These are phyloP conservation scores for Dryoscopus gambensis DNA, from an alignment of 2,113 vertebrate genomes.

Conservation along the genomic window DNA sequence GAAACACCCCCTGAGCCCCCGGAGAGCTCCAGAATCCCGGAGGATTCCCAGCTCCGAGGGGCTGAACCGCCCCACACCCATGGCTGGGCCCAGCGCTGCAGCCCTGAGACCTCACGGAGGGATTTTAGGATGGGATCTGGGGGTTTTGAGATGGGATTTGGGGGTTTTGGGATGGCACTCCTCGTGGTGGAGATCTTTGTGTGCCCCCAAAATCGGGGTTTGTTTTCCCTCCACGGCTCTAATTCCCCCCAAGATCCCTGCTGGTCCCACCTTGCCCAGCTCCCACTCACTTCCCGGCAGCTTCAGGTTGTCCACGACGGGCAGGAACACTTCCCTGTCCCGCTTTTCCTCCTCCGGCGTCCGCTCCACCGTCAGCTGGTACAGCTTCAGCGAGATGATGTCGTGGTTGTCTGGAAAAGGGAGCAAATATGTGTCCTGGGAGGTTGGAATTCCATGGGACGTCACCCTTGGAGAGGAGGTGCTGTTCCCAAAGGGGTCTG, in stretches of 20 bases:
- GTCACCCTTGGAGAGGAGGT: background rate
- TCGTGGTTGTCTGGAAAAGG: constrained; percentile 88
- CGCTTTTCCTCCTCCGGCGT: constrained; percentile 82
- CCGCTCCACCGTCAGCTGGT: constrained; percentile 87
- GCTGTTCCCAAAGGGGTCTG: too few species aligned
- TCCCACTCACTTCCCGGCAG: constrained; percentile 76
- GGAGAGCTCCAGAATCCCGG: background rate
- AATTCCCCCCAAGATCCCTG: background rate
- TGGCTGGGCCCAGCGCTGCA: accelerated
- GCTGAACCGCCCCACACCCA: background rate
- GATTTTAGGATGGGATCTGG: background rate
- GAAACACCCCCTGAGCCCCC: background rate
- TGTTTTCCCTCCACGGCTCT: background rate
- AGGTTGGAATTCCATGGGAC: accelerated
- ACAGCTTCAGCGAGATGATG: constrained; percentile 91
- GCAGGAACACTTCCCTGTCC: constrained; percentile 84
- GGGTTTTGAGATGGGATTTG: background rate
- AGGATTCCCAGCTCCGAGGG: too few species aligned
- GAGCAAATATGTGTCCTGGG: background rate
- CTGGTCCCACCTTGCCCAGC: background rate
- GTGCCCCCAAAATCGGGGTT: background rate
- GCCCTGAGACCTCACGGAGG: accelerated
- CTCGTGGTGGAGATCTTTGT: background rate
- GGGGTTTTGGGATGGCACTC: background rate
- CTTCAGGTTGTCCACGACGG: constrained; percentile 90